phyloP scores from a whole-genome alignment of 2,888 invertebrate genomes.

The Epiblema foenella region DNA sequence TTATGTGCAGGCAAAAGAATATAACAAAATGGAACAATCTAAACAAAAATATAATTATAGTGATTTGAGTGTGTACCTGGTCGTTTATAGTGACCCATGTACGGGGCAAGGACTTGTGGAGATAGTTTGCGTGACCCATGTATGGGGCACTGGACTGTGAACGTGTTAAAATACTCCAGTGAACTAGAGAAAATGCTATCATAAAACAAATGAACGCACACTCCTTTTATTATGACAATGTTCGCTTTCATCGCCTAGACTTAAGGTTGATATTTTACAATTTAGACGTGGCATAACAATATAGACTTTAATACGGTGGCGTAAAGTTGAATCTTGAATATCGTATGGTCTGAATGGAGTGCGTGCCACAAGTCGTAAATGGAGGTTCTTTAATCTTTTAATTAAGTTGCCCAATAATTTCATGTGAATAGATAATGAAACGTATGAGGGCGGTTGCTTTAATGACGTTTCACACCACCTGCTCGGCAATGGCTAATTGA shows the following conservation, averaged over 20 bases:
- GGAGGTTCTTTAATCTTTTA: constrained; percentile 2
- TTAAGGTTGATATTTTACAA: neutral
- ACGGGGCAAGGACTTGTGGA: too few species aligned
- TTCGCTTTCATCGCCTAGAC: neutral
- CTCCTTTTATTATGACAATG: neutral
- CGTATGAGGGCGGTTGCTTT: neutral
- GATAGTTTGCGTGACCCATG: too few species aligned
- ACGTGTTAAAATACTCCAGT: neutral
- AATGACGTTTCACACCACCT: too few species aligned
- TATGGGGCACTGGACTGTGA: too few species aligned
- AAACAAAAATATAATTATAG: too few species aligned
- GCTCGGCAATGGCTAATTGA: too few species aligned
- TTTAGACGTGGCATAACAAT: neutral
- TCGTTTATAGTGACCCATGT: too few species aligned
- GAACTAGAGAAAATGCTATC: neutral
- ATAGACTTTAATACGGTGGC: neutral
- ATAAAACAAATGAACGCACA: neutral
- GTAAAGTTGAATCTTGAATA: neutral
- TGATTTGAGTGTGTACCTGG: too few species aligned
- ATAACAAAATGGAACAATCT: too few species aligned
- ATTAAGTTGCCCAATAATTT: neutral
- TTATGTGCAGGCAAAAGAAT: too few species aligned
- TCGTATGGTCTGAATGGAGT: neutral
- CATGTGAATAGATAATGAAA: constrained; percentile 1
- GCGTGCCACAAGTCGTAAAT: neutral